Conservation (phyloP, 2,113 vertebrate species). For the Acrocephalus kingi region DNA sequence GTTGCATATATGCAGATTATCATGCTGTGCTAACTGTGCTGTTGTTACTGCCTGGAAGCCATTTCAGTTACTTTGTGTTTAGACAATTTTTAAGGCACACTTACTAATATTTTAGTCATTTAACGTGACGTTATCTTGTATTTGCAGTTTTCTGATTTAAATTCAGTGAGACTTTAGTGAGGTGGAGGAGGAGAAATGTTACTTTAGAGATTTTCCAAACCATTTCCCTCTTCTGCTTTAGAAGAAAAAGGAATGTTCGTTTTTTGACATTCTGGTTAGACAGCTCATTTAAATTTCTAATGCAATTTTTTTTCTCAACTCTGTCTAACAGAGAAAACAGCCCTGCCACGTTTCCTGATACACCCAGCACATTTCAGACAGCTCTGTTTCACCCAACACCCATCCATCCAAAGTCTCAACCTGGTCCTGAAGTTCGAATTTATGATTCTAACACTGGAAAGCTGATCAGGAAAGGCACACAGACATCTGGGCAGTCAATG, state of each 20-base stretch:
- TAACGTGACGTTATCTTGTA: background rate
- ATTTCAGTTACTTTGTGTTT: background rate
- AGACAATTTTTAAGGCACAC: background rate
- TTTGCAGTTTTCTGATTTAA: background rate
- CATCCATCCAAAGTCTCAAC: slow-evolving; percentile 78
- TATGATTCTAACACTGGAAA: slow-evolving; percentile 94
- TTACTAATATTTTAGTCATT: background rate
- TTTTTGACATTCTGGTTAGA: background rate
- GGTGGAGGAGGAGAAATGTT: background rate
- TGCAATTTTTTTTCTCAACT: background rate
- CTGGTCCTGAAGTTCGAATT: slow-evolving; percentile 81
- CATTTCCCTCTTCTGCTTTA: background rate
- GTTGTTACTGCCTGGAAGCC: background rate
- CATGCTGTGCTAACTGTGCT: background rate
- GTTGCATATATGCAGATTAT: background rate
- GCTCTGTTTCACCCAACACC: slow-evolving; percentile 82
- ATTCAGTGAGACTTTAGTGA: background rate
- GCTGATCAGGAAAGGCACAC: slow-evolving; percentile 85
- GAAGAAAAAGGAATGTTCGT: background rate
- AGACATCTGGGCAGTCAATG: slow-evolving; percentile 55
- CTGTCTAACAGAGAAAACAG: slow-evolving; percentile 81
- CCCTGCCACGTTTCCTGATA: slow-evolving; percentile 82
- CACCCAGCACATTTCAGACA: slow-evolving; percentile 73
- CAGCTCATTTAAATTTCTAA: slow-evolving; percentile 2
- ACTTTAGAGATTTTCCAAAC: background rate